phyloP scores from a whole-genome alignment of 2,113 vertebrate species.

The Lophius piscatorius region DNA sequence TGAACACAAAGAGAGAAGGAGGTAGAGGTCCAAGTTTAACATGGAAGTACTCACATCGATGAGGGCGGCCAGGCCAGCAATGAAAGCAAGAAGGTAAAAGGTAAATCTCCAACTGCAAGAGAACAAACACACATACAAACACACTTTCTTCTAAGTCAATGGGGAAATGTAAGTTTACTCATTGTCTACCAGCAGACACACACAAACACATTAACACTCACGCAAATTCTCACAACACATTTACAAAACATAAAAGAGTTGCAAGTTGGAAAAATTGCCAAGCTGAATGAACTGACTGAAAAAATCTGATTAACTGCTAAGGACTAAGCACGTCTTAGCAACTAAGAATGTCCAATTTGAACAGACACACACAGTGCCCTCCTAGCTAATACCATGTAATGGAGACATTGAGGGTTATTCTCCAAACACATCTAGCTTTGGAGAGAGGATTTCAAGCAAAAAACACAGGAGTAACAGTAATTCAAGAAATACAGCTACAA shows the following conservation, averaged over 20 bases:
- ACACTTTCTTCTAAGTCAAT: conserved; percentile 65
- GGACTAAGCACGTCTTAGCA: no score
- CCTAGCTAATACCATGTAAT: conserved; percentile 18
- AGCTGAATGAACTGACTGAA: conserved; percentile 26
- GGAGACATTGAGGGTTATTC: conserved; percentile 8
- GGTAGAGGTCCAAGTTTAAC: conserved; percentile 8
- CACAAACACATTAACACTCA: conserved; percentile 4
- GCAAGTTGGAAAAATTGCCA: conserved; percentile 18
- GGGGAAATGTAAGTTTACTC: conserved; percentile 30
- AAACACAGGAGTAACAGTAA: conserved; percentile 1
- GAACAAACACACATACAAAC: conserved; percentile 75
- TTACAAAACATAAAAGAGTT: conserved; percentile 4
- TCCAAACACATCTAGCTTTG: conserved; percentile 18
- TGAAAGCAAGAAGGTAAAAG: conserved; percentile 95
- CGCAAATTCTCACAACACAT: not conserved
- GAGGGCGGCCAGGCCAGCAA: conserved; percentile 91
- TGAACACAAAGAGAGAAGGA: conserved; percentile 7
- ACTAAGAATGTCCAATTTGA: conserved; percentile 38
- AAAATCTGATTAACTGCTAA: conserved; percentile 24
- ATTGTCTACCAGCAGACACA: conserved; percentile 31
- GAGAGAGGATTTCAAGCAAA: not conserved
- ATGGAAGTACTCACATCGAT: conserved; percentile 86
- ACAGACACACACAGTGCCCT: conserved; percentile 7
- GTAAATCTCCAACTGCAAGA: conserved; percentile 96
- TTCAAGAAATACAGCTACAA: conserved; percentile 2